A percentile compares a stretch with the other conserved stretches of the same genome.
Conservation (phyloP, 2,113 vertebrate species). For the Podarcis cretensis region DNA sequence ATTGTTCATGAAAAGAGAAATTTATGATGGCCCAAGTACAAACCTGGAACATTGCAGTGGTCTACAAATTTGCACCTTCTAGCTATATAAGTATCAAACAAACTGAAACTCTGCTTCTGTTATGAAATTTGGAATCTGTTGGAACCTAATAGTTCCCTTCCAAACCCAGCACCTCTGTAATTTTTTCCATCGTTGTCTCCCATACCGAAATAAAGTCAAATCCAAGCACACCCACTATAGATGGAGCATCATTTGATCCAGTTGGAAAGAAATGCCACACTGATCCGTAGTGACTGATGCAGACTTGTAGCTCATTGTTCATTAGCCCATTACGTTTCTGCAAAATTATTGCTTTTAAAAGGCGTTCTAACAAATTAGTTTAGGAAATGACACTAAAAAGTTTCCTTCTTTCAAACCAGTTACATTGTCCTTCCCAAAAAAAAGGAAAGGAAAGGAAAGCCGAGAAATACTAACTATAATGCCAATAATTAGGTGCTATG, state of each 20-base stretch:
- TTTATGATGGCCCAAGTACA: neutral
- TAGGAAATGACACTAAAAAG: conserved; percentile 60
- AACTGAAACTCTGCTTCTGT: conserved; percentile 26
- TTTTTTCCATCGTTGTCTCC: conserved; percentile 39
- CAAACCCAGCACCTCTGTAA: conserved; percentile 19
- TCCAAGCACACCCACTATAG: conserved; percentile 16
- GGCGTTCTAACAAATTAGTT: conserved; percentile 48
- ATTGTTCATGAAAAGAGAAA: conserved; percentile 10
- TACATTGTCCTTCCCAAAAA: conserved; percentile 46
- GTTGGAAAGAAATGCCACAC: conserved; percentile 57
- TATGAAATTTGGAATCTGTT: conserved; percentile 45
- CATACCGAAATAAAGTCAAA: conserved; percentile 32
- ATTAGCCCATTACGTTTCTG: conserved; percentile 57
- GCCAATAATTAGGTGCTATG: conserved; percentile 74
- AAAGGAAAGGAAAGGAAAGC: conserved; percentile 36
- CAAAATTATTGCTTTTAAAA: conserved; percentile 51
- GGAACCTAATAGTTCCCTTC: conserved; percentile 43
- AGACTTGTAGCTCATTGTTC: conserved; percentile 52
- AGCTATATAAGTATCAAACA: neutral
- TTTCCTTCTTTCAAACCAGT: conserved; percentile 58
- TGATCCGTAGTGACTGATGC: conserved; percentile 64
- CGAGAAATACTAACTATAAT: conserved; percentile 53
- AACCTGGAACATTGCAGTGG: conserved; percentile 13
- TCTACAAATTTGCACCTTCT: conserved; percentile 35
- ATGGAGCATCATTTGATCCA: conserved; percentile 51